Evolutionary conservation across 2,797 vertebrate genomes (phyloP).

Genomic region (Crocodylus rhombifer): DNA sequence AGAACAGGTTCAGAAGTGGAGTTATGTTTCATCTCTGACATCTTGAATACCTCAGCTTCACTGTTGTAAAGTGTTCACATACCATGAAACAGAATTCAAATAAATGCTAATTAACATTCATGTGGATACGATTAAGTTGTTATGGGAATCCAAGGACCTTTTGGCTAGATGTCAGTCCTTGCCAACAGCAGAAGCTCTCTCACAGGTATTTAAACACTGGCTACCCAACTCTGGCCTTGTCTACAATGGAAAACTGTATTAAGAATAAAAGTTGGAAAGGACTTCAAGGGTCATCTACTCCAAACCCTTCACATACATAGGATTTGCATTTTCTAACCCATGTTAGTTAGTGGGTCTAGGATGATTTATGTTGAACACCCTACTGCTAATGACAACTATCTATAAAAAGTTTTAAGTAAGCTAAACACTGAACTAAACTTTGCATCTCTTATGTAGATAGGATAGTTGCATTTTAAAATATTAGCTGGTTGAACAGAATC

Average conservation of each 20-base stretch:
- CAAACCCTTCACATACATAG: background rate
- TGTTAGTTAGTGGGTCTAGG: background rate
- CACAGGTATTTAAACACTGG: background rate
- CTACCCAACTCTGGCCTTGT: background rate
- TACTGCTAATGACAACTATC: too few species aligned
- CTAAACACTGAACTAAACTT: background rate
- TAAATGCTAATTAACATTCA: background rate
- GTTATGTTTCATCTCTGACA: background rate
- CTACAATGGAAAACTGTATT: background rate
- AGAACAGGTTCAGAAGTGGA: background rate
- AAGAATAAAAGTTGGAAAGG: background rate
- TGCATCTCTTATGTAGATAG: background rate
- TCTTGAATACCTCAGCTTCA: background rate
- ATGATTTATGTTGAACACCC: too few species aligned
- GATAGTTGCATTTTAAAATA: background rate
- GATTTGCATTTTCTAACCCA: background rate
- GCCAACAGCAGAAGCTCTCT: background rate
- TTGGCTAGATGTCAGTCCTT: background rate
- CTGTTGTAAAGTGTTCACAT: background rate
- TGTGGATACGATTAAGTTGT: background rate
- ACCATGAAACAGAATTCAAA: background rate
- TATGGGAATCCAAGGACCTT: background rate
- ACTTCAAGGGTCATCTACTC: background rate
- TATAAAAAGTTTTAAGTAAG: background rate
- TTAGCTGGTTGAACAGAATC: background rate